Evolutionary conservation across 2,113 vertebrate species (phyloP), one percentile per base, ranked within the genome.

Genomic region (Dunckerocampus dactyliophorus): DNA sequence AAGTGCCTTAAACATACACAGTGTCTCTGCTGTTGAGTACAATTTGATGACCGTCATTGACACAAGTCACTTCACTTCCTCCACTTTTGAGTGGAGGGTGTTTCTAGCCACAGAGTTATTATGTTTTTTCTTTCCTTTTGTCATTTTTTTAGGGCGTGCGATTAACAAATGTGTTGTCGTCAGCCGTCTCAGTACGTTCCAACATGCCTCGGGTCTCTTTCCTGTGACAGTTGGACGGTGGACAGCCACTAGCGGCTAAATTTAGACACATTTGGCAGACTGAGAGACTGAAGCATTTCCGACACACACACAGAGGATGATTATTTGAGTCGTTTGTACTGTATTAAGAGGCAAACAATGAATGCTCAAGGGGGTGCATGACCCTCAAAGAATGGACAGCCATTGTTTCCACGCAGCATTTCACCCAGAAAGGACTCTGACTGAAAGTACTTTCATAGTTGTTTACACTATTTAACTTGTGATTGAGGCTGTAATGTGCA

Each of bases 281-380:
- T 43, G 71, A 81, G 51, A 57, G 54, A 65, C 13, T 8, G 31
- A 74, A 79, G 74, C 76, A 84, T 81, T 88, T 89, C 86, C 86
- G 84, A 60, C 21, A 48, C 55, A 48, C 55, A 59, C 53, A 62
- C 54, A 62, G 34, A 34, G 16, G 59, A 56, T 34, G 28, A 50
- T 54, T 55, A 20, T 50, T 46, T 57, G 34, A 52, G 49, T 22
- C 6, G 67, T 56, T 43, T 48, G 42, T 52, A 52, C 63, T 62
- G 58, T 52, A 52, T 62, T 68, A 63, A 20, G 49, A 61, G 53
- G 20, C 60, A 34, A 34, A 22, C 20, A 49, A 71, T 69, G 71
- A 60, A 71, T 34, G 31, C 31, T 34, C 31, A 34, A 34, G 31
- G 31, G 31, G 31, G 67, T 45, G 17, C 64, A 69, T 58, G 68